Evolutionary conservation across 2,888 invertebrate genomes (phyloP).

Genomic region (Agrotis exclamationis): DNA sequence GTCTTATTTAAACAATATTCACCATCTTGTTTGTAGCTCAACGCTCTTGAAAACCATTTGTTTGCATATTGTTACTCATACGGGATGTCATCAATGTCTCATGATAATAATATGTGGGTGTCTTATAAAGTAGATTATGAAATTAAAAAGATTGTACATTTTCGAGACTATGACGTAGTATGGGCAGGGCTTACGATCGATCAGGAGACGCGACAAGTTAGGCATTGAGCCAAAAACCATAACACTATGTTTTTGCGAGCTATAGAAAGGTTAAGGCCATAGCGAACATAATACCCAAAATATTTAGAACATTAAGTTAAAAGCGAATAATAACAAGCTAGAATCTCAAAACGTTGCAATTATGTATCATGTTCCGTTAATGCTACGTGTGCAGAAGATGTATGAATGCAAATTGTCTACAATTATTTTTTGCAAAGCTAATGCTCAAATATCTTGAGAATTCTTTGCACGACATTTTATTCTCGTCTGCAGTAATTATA

Average conservation of each 20-base stretch:
- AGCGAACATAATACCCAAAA: constrained; percentile 13
- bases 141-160: constrained; percentile 4
- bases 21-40: constrained; percentile 23
- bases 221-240: constrained; percentile 63
- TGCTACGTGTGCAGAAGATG: not conserved
- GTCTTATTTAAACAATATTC: constrained; percentile 19
- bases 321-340: not conserved
- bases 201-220: constrained; percentile 27
- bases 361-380: not conserved
- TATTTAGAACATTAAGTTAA: constrained; percentile 18
- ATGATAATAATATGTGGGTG: constrained; percentile 31
- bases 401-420: constrained; percentile 19
- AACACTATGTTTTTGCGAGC: constrained; percentile 8
- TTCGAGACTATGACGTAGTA: constrained; percentile 13
- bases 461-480: constrained; percentile 22
- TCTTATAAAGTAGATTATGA: constrained; percentile 27
- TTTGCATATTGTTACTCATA: constrained; percentile 53
- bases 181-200: constrained; percentile 45
- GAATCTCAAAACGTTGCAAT: constrained; percentile 7
- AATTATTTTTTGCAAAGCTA: constrained; percentile 8
- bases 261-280: constrained; percentile 49
- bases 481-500: constrained; percentile 41
- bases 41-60: constrained; percentile 41
- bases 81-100: constrained; percentile 46
- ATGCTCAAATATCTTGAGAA: constrained; percentile 14